Percentiles rank a stretch among this genome's conserved stretches.
Conservation (phyloP, 2,113 vertebrate genomes). For the Chaenocephalus aceratus region DNA sequence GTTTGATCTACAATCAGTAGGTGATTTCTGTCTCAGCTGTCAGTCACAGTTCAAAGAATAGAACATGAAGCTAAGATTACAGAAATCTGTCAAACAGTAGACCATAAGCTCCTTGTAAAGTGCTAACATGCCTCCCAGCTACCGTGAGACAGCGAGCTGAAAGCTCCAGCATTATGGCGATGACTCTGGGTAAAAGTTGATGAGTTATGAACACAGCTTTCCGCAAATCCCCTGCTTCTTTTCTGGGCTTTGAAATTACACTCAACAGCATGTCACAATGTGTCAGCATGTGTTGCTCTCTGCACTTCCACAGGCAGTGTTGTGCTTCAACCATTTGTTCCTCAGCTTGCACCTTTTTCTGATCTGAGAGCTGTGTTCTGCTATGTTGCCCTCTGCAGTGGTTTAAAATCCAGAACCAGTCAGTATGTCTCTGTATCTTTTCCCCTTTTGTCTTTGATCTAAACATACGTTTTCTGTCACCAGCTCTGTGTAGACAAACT, state of each 20-base stretch:
- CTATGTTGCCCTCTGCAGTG: background rate
- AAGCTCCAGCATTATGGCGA: background rate
- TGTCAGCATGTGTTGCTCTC: conserved; percentile 7
- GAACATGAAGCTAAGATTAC: background rate
- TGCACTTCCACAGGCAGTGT: background rate
- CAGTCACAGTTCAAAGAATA: background rate
- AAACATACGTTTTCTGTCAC: background rate
- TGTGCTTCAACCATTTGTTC: background rate
- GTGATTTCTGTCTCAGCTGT: background rate
- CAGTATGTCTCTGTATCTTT: background rate
- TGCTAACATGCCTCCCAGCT: conserved; percentile 1
- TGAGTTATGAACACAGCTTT: conserved; percentile 14
- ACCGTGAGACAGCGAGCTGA: background rate
- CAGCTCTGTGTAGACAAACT: background rate
- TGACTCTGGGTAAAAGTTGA: conserved; percentile 1
- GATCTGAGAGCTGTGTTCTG: background rate
- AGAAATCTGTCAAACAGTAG: background rate
- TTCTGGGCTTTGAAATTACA: conserved; percentile 6
- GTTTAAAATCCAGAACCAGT: background rate
- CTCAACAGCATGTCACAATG: conserved; percentile 1
- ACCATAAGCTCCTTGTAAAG: background rate
- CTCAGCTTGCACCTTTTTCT: background rate
- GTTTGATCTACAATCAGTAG: background rate
- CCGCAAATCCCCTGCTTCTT: conserved; percentile 10
- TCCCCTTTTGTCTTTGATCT: background rate